These are phyloP conservation scores for Amphiprion ocellaris DNA, from an alignment of 2,113 vertebrate genomes.

Conservation along the genomic window DNA sequence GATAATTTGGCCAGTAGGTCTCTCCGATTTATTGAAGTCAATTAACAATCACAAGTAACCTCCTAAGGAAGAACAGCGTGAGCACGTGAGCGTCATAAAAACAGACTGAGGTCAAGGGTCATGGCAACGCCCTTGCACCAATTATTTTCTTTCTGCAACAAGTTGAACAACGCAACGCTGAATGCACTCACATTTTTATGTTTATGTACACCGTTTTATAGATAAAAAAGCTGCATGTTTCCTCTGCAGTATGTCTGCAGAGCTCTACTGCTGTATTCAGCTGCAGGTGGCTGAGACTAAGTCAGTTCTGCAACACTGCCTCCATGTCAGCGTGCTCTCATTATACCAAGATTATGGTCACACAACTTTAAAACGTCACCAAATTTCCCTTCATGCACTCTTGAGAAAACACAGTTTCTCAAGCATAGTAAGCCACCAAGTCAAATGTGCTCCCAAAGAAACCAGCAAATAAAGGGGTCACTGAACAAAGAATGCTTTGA, in stretches of 20 bases:
- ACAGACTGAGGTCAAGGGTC: slow-evolving; percentile 58
- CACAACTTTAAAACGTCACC: slow-evolving; percentile 69
- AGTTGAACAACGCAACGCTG: background rate
- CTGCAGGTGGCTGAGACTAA: slow-evolving; percentile 47
- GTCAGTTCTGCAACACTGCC: slow-evolving; percentile 70
- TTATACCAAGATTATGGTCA: slow-evolving; percentile 81
- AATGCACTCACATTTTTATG: background rate
- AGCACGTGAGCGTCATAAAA: slow-evolving; percentile 52
- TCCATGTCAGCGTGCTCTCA: slow-evolving; percentile 68
- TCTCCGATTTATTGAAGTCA: background rate
- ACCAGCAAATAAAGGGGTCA: slow-evolving; percentile 77
- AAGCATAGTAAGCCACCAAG: slow-evolving; percentile 71
- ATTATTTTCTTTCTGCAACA: slow-evolving; percentile 21
- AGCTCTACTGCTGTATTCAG: slow-evolving; percentile 20
- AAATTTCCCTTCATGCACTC: slow-evolving; percentile 63
- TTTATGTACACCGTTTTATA: background rate
- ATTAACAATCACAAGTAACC: background rate
- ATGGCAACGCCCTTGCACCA: slow-evolving; percentile 1
- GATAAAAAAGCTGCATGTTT: background rate
- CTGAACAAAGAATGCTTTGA: slow-evolving; percentile 87
- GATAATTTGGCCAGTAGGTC: background rate
- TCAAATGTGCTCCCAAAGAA: slow-evolving; percentile 66
- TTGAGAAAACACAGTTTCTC: slow-evolving; percentile 71
- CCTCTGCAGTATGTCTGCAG: slow-evolving; percentile 29
- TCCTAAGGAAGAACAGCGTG: slow-evolving; percentile 12